phyloP scores from a whole-genome alignment of 2,888 invertebrate genomes.

The Nemoura dubitans region DNA sequence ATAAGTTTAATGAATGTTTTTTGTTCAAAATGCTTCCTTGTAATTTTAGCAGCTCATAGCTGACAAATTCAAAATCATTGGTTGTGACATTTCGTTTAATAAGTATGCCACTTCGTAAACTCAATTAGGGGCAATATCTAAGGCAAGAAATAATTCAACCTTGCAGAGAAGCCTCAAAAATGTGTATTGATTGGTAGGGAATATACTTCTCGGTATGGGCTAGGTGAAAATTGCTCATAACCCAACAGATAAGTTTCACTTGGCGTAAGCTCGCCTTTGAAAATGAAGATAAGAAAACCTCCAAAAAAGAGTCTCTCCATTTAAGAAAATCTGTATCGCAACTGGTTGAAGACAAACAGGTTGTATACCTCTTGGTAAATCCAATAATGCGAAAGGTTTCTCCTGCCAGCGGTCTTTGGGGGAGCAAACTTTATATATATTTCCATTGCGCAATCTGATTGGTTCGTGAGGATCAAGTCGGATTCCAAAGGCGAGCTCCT shows the following conservation, averaged over 20 bases:
- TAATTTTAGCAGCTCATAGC: not conserved
- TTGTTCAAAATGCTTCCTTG: not conserved
- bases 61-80: not conserved
- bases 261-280: not conserved
- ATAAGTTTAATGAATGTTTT: not conserved
- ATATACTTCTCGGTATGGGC: not conserved
- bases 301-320: not conserved
- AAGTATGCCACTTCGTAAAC: not conserved
- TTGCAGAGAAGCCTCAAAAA: not conserved
- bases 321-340: not conserved
- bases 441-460: slow-evolving; percentile 33
- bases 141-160: not conserved
- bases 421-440: slow-evolving; percentile 30
- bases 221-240: slow-evolving; percentile 2
- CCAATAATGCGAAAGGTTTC: slow-evolving; percentile 33
- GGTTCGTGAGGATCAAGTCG: slow-evolving; percentile 33
- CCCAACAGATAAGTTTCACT: not conserved
- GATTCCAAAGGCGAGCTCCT: slow-evolving; percentile 31
- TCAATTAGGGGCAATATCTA: too few species aligned
- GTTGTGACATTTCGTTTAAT: not conserved
- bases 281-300: not conserved
- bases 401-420: slow-evolving; percentile 30
- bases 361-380: slow-evolving; percentile 22
- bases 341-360: slow-evolving; percentile 5
- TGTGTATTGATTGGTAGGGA: not conserved